A percentile compares a stretch with the other conserved stretches of the same genome.
Conservation (phyloP, 2,888 invertebrate genomes). For the Xanthia icteritia region DNA sequence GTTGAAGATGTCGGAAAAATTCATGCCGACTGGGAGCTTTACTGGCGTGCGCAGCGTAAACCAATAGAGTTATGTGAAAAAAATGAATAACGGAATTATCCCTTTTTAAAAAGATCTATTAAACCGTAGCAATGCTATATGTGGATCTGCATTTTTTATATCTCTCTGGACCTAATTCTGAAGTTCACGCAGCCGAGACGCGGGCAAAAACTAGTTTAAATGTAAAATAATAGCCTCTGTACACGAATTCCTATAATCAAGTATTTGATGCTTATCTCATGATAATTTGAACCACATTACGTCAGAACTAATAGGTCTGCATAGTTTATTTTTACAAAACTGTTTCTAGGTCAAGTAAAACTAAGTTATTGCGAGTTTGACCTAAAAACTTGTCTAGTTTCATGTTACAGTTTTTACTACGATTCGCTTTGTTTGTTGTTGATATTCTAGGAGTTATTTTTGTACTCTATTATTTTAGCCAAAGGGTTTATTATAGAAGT, state of each 20-base stretch:
- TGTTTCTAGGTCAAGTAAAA: slow-evolving; percentile 14
- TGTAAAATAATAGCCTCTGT: background rate
- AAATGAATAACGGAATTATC: too few relatives aligned
- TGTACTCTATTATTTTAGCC: background rate
- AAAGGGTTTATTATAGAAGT: too few relatives aligned
- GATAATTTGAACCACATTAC: slow-evolving; percentile 14
- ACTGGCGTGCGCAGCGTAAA: too few relatives aligned
- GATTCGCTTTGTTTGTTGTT: background rate
- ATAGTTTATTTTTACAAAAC: slow-evolving; percentile 27
- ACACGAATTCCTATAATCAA: background rate
- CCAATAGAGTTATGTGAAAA: too few relatives aligned
- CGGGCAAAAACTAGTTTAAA: too few relatives aligned
- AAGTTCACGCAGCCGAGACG: too few relatives aligned
- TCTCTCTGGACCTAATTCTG: too few relatives aligned
- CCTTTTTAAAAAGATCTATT: too few relatives aligned
- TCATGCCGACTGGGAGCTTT: too few relatives aligned
- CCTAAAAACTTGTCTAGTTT: slow-evolving; percentile 15
- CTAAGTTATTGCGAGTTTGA: slow-evolving; percentile 5
- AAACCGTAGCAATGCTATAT: too few relatives aligned
- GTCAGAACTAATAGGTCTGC: slow-evolving; percentile 6
- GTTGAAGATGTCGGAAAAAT: too few relatives aligned
- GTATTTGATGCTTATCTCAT: slow-evolving; percentile 8
- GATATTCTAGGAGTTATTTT: background rate
- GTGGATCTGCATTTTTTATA: too few relatives aligned
- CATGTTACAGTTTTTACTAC: slow-evolving; percentile 8